phyloP scores from a whole-genome alignment of 1,140 invertebrate species.

The Brachionus rubens region DNA sequence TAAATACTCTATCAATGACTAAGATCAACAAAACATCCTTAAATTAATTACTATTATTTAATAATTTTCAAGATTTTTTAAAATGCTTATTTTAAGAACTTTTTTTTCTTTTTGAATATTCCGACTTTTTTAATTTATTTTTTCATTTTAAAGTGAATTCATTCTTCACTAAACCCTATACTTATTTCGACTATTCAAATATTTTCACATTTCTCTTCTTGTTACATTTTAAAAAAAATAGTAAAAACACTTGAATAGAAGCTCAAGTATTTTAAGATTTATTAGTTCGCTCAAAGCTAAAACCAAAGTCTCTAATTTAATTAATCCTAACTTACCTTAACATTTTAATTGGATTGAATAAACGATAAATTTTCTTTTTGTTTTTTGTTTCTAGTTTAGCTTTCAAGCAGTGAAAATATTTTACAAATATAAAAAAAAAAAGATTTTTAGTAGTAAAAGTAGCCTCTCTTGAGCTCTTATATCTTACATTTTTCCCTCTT shows the following conservation, averaged over 20 bases:
- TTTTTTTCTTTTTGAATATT: background rate
- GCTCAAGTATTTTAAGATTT: background rate
- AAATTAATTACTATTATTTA: background rate
- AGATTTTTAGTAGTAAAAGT: no score
- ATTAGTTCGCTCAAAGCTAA: background rate
- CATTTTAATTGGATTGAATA: background rate
- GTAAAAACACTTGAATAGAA: no score
- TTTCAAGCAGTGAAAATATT: no score
- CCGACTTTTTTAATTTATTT: no score
- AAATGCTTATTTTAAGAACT: background rate
- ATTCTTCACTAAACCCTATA: conserved; percentile 22
- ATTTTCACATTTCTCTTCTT: background rate
- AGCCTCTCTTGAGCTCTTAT: conserved; percentile 14
- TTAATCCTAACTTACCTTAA: conserved; percentile 1
- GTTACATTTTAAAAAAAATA: no score
- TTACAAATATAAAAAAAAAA: no score
- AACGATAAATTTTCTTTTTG: background rate
- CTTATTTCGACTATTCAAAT: conserved; percentile 14
- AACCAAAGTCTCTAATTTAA: conserved; percentile 11
- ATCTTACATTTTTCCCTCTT: background rate
- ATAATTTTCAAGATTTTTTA: background rate
- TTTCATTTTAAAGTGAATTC: no score
- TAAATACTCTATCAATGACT: conserved; percentile 2
- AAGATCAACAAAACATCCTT: background rate
- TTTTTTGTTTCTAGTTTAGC: no score